phyloP scores from a whole-genome alignment of 1,140 invertebrate genomes.

The Oncopeltus fasciatus region DNA sequence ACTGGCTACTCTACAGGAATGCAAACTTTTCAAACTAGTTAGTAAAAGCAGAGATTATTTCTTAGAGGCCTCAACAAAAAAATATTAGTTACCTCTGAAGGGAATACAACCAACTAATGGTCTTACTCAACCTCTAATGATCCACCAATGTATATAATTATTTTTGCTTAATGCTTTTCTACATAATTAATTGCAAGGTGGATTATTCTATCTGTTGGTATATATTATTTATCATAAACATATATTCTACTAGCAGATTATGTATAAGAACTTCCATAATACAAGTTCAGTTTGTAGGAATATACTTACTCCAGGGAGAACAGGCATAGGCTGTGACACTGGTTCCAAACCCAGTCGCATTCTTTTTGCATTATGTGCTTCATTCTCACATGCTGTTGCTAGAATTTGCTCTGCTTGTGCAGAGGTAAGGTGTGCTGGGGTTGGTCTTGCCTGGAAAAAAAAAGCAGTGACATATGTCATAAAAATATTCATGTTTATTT shows the following conservation, averaged over 20 bases:
- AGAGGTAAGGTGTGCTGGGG: conserved; percentile 87
- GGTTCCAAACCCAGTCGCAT: conserved; percentile 91
- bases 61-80: too few species aligned
- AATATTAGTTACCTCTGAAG: too few species aligned
- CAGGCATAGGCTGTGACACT: conserved; percentile 70
- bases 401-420: conserved; percentile 91
- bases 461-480: neutral
- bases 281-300: neutral
- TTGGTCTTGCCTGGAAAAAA: conserved; percentile 58
- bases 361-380: conserved; percentile 88
- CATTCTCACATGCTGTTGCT: conserved; percentile 89
- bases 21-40: neutral
- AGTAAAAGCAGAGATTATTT: too few species aligned
- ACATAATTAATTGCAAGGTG: neutral
- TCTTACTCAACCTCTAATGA: too few species aligned
- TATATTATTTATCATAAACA: neutral
- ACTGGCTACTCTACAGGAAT: neutral
- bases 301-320: conserved; percentile 38
- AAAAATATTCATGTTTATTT: neutral
- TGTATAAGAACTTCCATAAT: neutral
- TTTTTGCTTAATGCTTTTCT: neutral
- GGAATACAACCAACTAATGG: too few species aligned
- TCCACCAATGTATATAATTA: too few species aligned
- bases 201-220: neutral
- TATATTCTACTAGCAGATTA: neutral